Percentiles rank a stretch among this genome's conserved stretches.
Conservation (phyloP, 2,797 vertebrate species). For the Heliangelus exortis region DNA sequence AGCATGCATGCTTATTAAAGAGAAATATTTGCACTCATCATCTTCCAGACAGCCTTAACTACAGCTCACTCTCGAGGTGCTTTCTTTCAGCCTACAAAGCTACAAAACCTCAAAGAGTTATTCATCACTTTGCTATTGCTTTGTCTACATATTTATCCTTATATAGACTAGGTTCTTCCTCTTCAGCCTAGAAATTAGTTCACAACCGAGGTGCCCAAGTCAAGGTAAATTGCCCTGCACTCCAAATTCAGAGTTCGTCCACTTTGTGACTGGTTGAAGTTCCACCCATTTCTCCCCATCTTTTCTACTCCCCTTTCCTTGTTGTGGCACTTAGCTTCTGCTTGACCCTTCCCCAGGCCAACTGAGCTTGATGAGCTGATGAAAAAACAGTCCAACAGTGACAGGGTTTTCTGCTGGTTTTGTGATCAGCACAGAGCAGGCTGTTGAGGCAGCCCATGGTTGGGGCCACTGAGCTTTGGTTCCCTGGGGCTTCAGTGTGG, state of each 20-base stretch:
- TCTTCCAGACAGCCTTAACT: conserved; percentile 20
- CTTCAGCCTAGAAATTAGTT: neutral
- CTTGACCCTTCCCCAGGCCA: neutral
- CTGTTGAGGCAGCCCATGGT: neutral
- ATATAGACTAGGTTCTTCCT: neutral
- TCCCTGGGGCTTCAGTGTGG: neutral
- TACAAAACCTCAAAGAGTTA: neutral
- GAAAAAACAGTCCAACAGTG: neutral
- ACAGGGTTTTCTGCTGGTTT: neutral
- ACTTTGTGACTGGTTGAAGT: neutral
- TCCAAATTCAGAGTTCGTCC: neutral
- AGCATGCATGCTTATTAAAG: neutral
- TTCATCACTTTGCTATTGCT: neutral
- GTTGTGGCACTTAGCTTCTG: neutral
- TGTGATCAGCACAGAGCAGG: neutral
- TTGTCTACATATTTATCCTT: neutral
- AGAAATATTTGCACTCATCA: conserved; percentile 14
- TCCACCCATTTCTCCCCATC: neutral
- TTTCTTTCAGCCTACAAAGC: neutral
- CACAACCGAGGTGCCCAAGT: neutral
- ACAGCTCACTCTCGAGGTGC: neutral
- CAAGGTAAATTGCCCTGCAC: neutral
- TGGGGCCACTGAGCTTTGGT: neutral
- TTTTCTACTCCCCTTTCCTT: neutral
- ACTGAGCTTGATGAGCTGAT: neutral